Base-by-base conservation (phyloP, 2,797 vertebrate genomes). In the Sebastes matsubarae region DNA sequence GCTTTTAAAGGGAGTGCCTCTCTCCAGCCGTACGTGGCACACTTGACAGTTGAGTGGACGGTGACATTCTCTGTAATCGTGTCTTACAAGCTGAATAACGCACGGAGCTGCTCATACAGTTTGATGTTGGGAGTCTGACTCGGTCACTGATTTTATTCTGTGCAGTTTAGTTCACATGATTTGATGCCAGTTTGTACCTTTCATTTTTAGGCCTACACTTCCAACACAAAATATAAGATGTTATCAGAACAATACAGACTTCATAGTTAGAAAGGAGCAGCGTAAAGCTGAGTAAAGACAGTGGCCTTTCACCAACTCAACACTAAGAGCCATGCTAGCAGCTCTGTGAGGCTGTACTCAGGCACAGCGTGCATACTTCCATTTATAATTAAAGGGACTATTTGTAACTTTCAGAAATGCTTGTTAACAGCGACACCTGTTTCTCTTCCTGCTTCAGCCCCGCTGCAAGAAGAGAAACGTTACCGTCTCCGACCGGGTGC, bases 1-100 rank as follows among this genome's bases (percentile, higher is more conserved):
- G 38, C 63, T 71, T 72, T 83, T 66, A 63, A 18, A 61, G 68
- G 25, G 34, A 77, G 30, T 9, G 52, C 4, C 25, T 84, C 58
- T 46, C 13, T 68, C 2, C 63, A 58, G 63, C 50, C 9, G 1
- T 42, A 42, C 13, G 5, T 6, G 29, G 63, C 55, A 9, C 25
- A 13, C 30, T 66, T 36, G 76, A 54, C 76, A n/a, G 57, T 1
- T 29, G 57, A 63, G 52, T 2, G 59, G 55, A 42, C 46, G 6
- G 3, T 42, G 5, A 76, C 36, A 67, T 65, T 36, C 50, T 36
- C 65, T 69, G 73, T 16, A 22, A 55, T 11, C 22, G 10, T 57
- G 68, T 68, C 58, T 72, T 30, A 65, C 4, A 29, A 71, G 65
- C 22, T 54, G 74, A 65, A 54, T 52, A 32, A 76, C 16, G 38